phyloP scores from a whole-genome alignment of 2,888 invertebrate species.

The Polyommatus iphigenia region DNA sequence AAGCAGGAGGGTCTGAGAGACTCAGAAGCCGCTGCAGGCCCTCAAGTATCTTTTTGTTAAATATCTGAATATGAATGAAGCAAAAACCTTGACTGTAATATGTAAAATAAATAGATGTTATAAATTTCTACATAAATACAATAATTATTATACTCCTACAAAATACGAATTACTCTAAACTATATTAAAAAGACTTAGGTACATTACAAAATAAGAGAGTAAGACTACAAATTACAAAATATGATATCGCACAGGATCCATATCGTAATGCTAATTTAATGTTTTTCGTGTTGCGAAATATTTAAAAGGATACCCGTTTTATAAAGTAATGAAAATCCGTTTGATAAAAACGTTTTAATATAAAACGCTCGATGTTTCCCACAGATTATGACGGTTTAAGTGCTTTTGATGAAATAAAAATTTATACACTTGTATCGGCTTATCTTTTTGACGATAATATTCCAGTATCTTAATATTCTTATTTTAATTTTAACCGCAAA shows the following conservation, averaged over 20 bases:
- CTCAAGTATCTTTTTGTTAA: too few relatives aligned
- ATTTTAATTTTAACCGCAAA: background rate
- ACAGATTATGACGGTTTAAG: conserved; percentile 14
- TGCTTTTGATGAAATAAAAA: conserved; percentile 26
- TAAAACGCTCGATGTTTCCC: conserved; percentile 16
- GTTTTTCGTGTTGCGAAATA: conserved; percentile 11
- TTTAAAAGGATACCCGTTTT: conserved; percentile 13
- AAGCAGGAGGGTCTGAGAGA: too few relatives aligned
- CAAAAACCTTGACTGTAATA: too few relatives aligned
- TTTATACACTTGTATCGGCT: background rate
- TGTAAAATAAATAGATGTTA: too few relatives aligned
- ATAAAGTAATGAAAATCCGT: conserved; percentile 10
- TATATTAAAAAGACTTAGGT: too few relatives aligned
- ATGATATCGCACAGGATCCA: background rate
- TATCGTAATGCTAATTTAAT: conserved; percentile 4
- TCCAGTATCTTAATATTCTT: background rate
- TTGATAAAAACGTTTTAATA: conserved; percentile 19
- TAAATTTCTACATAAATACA: too few relatives aligned
- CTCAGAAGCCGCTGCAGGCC: too few relatives aligned
- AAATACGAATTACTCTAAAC: too few relatives aligned
- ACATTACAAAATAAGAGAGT: background rate
- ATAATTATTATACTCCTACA: too few relatives aligned
- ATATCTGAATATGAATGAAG: too few relatives aligned
- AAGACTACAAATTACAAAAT: background rate
- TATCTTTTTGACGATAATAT: conserved; percentile 3